Base-by-base conservation (phyloP, 1,140 invertebrate genomes). In the Polyergus mexicanus region DNA sequence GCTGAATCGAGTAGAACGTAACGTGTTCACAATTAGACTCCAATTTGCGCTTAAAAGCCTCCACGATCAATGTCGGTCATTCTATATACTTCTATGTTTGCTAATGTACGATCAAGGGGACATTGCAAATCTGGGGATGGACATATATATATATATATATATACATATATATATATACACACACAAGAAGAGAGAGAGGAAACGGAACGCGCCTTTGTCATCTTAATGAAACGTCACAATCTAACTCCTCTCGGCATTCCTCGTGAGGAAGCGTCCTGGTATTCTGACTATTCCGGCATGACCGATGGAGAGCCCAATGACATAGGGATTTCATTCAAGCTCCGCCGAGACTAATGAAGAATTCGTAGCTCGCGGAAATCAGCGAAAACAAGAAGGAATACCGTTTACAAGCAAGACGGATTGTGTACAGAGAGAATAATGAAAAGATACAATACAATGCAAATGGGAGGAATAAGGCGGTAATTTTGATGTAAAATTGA, bases 221-320 rank as follows among this genome's bases (percentile, higher is more conserved):
- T 89, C 85, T 92, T 92, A 87, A 89, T 92, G 90, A 91, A 92
- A 92, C 86, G 90, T 91, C 87, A 89, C 85, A 76, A 89, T 90
- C 87, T 68, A 72, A 51, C 76, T 78, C 65, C 88, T 65, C 75
- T 62, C 13, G 58, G 76, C 85, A 83, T 85, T 72, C 86, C 77
- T 41, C 25, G 38, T n/a, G 54, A 68, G 76, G 63, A 85, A 85
- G 58, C 41, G 56, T 58, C 60, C 85, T 80, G 88, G 51, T 77
- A 77, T 85, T 76, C 89, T 75, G 22, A 68, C 88, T 72, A 83
- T 65, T 56, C 47, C n/a, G 47, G 51, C 80, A 63, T 78, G 86
- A 85, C 87, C 89, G 83, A 78, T 71, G 71, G 76, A 35, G 19
- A 65, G 2, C 2, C 22, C 56, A 44, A 62, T 66, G 35, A 54